phyloP scores from a whole-genome alignment of 2,888 invertebrate genomes.

The Cryptosula pallasiana region DNA sequence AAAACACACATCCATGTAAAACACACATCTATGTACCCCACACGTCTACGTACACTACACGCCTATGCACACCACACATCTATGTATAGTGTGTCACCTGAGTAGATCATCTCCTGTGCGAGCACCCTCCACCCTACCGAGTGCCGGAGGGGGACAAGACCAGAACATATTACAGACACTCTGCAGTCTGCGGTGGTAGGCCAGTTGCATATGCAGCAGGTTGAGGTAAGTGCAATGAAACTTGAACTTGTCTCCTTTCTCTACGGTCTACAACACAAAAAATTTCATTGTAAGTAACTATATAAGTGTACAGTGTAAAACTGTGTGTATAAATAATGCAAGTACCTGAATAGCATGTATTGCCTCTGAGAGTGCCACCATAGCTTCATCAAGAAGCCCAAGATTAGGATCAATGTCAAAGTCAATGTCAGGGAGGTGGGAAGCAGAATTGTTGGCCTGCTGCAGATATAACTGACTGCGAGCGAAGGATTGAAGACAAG shows the following conservation, averaged over 20 bases:
- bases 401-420: background rate
- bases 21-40: no score
- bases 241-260: background rate
- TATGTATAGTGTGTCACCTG: no score
- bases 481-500: background rate
- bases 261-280: background rate
- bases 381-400: background rate
- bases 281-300: no score
- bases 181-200: background rate
- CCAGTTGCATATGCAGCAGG: background rate
- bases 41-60: no score
- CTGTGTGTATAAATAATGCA: no score
- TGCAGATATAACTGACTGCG: background rate
- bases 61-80: no score
- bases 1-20: no score
- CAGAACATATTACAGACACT: slow-evolving; percentile 17
- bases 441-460: background rate
- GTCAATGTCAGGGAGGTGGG: no score
- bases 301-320: no score
- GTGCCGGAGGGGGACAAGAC: slow-evolving; percentile 1
- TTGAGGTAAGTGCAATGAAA: slow-evolving; percentile 2
- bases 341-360: slow-evolving; percentile 6
- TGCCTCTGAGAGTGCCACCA: background rate
- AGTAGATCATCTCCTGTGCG: slow-evolving; percentile 4
- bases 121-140: slow-evolving; percentile 13